Conservation (phyloP, 2,113 vertebrate genomes). For the Herpetotheres cachinnans region DNA sequence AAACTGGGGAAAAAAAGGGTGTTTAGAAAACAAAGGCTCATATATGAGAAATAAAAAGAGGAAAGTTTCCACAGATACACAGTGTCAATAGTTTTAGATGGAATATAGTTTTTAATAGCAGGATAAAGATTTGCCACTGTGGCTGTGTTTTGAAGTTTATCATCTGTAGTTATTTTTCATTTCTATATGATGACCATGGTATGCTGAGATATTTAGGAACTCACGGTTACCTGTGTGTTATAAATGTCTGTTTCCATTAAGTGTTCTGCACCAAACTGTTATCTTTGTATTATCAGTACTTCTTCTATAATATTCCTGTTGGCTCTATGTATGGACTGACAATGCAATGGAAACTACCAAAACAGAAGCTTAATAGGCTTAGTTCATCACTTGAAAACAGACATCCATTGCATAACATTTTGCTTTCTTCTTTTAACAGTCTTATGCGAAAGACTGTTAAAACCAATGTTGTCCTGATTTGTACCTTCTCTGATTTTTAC, state of each 20-base stretch:
- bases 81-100: background rate
- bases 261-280: background rate
- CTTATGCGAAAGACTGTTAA: background rate
- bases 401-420: rapidly evolving
- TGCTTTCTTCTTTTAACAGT: background rate
- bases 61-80: background rate
- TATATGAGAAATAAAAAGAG: background rate
- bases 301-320: background rate
- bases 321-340: background rate
- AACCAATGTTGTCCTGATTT: background rate
- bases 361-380: background rate
- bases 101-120: background rate
- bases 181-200: background rate
- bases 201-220: background rate
- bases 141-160: background rate
- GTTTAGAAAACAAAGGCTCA: background rate
- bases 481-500: background rate
- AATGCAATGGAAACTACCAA: background rate
- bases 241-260: background rate
- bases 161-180: background rate
- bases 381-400: background rate
- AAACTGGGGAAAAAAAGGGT: background rate
- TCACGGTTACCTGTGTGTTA: background rate
- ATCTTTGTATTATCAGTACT: background rate
- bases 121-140: background rate